Conservation (phyloP, 37 sponge, comb jelly and placozoan genomes). For the Tethya wilhelma region DNA sequence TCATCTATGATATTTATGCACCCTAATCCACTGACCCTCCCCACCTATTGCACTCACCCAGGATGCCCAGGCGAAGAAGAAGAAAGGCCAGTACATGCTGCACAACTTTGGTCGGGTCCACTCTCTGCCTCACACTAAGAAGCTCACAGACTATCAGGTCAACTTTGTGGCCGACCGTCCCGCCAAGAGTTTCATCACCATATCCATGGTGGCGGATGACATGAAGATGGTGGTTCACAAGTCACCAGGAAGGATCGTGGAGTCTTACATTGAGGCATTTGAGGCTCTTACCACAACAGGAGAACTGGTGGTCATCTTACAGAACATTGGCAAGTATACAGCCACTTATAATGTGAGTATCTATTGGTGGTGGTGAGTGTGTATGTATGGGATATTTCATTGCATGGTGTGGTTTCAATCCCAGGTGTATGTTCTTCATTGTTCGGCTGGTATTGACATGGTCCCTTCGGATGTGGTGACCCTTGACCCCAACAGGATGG, state of each 20-base stretch:
- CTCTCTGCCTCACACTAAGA: constrained; percentile 27
- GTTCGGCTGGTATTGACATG: constrained; percentile 81
- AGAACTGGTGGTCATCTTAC: constrained; percentile 45
- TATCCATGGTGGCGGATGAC: constrained; percentile 77
- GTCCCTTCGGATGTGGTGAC: constrained; percentile 50
- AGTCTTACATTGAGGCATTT: constrained; percentile 73
- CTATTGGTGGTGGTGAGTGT: constrained; percentile 12
- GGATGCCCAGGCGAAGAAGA: constrained; percentile 27
- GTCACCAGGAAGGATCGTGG: constrained; percentile 81
- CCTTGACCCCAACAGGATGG: constrained; percentile 50
- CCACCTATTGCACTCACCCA: neutral
- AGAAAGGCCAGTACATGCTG: constrained; percentile 55
- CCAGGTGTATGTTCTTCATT: constrained; percentile 73
- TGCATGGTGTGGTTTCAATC: neutral
- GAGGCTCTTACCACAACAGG: constrained; percentile 76
- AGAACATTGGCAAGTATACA: constrained; percentile 72
- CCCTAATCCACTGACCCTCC: neutral
- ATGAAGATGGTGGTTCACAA: constrained; percentile 47
- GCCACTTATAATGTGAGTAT: constrained; percentile 62
- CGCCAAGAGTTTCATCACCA: constrained; percentile 42
- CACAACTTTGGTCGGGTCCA: constrained; percentile 66
- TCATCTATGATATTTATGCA: neutral
- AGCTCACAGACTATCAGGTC: constrained; percentile 38
- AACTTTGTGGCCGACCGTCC: constrained; percentile 56
- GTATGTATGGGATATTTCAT: neutral